Base-by-base conservation (phyloP, 2,797 vertebrate species). In the Echeneis naucrates region DNA sequence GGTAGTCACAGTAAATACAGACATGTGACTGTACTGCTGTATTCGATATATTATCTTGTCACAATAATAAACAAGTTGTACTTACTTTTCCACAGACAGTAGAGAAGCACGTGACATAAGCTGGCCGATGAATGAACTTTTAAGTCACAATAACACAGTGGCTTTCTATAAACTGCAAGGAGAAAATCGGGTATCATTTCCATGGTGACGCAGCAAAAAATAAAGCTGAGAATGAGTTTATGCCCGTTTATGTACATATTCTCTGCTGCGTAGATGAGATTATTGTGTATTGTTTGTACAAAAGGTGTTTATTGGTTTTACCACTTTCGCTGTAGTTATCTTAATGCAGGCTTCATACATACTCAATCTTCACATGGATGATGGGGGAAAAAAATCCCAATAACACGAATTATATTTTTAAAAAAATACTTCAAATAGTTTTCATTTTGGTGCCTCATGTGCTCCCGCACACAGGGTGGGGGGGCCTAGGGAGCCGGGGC, bases 51-150 rank as follows among this genome's bases (percentile, higher is more conserved):
- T 77, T 79, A 77, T 81, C 30, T 73, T 59, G 30, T 53, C 40
- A 79, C 68, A 71, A 69, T 67, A 82, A 75, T 35, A 55, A 65
- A 78, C 73, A 77, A 80, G 61, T 52, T 32, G 35, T 64, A 42
- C 33, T 61, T 9, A 62, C 53, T 74, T 60, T 60, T 50, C 50
- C 56, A 44, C 19, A 74, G 67, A 52, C 54, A 68, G 48, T 35
- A 56, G 64, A 68, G 48, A 27, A 40, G 53, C 40, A 54, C 58
- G 53, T 71, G 81, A 80, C 60, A 62, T 38, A 4, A 51, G 23
- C 42, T 8, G 26, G 24, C 68, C 50, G 78, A 61, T 75, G 66
- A 77, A 57, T 61, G 62, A 77, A 71, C 32, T 51, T 51, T 69
- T 51, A 69, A 75, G 70, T 72, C 80, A 69, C 52, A 72, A 51